phyloP scores from a whole-genome alignment of 2,888 invertebrate species.

The Cerceris rybyensis region DNA sequence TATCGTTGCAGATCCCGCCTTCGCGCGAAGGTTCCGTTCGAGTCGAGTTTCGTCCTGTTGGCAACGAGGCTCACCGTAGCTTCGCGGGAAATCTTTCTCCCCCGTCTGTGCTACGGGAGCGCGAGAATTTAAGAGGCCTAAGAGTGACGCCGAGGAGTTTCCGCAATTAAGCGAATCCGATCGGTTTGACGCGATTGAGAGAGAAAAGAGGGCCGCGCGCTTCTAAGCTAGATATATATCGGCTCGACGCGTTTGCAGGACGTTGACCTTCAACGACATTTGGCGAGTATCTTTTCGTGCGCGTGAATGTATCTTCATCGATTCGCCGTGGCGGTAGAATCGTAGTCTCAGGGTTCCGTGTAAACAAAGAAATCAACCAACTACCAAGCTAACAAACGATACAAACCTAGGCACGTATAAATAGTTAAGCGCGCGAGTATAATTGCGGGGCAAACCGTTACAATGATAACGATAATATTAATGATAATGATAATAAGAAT shows the following conservation, averaged over 20 bases:
- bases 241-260: slow-evolving; percentile 13
- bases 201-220: too few relatives aligned
- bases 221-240: not conserved
- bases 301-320: slow-evolving; percentile 49
- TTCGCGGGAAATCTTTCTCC: too few relatives aligned
- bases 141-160: too few relatives aligned
- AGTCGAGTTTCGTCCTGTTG: slow-evolving; percentile 6
- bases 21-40: not conserved
- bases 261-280: slow-evolving; percentile 37
- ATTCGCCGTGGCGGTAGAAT: slow-evolving; percentile 76
- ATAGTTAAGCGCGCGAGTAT: slow-evolving; percentile 66
- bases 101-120: too few relatives aligned
- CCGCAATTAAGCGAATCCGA: too few relatives aligned
- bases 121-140: too few relatives aligned
- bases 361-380: slow-evolving; percentile 66
- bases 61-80: too few relatives aligned
- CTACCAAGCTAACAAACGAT: slow-evolving; percentile 65
- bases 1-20: not conserved
- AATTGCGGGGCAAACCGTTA: slow-evolving; percentile 63
- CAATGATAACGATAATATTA: slow-evolving; percentile 59
- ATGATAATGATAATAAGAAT: slow-evolving; percentile 34
- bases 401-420: slow-evolving; percentile 67
- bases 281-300: slow-evolving; percentile 41
- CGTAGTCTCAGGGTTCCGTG: slow-evolving; percentile 77
- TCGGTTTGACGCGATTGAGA: too few relatives aligned